Conservation (phyloP, 1,140 invertebrate species). For the Cydia splendana region DNA sequence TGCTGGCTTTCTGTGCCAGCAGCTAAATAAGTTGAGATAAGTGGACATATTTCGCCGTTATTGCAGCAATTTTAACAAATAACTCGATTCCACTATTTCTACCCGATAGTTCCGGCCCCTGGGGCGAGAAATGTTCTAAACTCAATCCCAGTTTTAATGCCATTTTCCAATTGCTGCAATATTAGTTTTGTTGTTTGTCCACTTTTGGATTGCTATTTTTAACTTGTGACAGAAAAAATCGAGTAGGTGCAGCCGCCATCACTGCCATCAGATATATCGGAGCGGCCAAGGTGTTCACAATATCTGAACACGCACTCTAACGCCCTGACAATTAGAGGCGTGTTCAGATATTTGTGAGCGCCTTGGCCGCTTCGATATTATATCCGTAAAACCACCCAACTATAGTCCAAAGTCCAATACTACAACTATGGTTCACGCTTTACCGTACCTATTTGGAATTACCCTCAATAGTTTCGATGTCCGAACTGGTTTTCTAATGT, state of each 20-base stretch:
- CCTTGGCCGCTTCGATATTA: too few species aligned
- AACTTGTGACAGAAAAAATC: not conserved
- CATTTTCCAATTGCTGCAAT: slow-evolving; percentile 3
- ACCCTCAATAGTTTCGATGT: too few species aligned
- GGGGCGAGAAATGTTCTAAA: not conserved
- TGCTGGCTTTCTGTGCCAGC: not conserved
- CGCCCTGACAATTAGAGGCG: too few species aligned
- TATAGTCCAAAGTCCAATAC: too few species aligned
- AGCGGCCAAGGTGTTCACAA: too few species aligned
- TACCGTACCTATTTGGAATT: too few species aligned
- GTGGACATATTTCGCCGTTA: not conserved
- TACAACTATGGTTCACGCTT: too few species aligned
- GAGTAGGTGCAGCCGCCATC: not conserved
- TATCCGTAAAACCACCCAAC: too few species aligned
- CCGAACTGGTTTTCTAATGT: too few species aligned
- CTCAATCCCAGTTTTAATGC: slow-evolving; percentile 8
- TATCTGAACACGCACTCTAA: too few species aligned
- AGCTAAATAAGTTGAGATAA: not conserved
- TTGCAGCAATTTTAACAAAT: not conserved
- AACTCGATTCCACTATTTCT: not conserved
- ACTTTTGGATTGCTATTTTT: slow-evolving; percentile 1
- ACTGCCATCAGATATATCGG: too few species aligned
- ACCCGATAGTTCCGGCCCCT: not conserved
- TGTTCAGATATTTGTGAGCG: too few species aligned
- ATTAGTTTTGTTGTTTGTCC: not conserved